phyloP scores from a whole-genome alignment of 2,888 invertebrate genomes.

The Mythimna vitellina region DNA sequence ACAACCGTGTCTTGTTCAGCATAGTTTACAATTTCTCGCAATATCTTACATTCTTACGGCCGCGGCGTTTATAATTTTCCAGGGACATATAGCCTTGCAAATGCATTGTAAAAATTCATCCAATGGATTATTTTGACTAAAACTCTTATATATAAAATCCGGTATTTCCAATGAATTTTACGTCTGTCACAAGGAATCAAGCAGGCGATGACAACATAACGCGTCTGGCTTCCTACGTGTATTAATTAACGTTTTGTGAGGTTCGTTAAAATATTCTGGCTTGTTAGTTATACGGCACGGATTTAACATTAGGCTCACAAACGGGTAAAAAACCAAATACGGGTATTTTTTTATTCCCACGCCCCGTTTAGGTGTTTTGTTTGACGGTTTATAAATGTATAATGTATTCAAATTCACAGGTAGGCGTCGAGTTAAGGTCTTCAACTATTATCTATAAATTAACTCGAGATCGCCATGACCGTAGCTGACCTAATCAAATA shows the following conservation, averaged over 20 bases:
- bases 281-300: slow-evolving; percentile 52
- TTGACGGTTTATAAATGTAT: slow-evolving; percentile 39
- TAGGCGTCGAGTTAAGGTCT: slow-evolving; percentile 57
- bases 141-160: slow-evolving; percentile 13
- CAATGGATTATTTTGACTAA: background rate
- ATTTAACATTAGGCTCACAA: slow-evolving; percentile 48
- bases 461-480: slow-evolving; percentile 37
- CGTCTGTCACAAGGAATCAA: slow-evolving; percentile 23
- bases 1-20: no score
- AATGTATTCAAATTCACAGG: slow-evolving; percentile 49
- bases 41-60: no score
- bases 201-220: slow-evolving; percentile 50
- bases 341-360: slow-evolving; percentile 49
- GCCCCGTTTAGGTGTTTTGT: slow-evolving; percentile 40
- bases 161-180: slow-evolving; percentile 19
- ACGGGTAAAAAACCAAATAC: slow-evolving; percentile 36
- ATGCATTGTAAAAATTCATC: background rate
- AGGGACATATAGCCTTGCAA: background rate
- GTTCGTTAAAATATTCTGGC: slow-evolving; percentile 60
- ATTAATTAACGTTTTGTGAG: slow-evolving; percentile 55
- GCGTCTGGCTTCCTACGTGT: slow-evolving; percentile 39
- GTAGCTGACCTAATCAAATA: slow-evolving; percentile 46
- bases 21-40: no score
- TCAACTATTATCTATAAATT: slow-evolving; percentile 51
- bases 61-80: no score